Evolutionary conservation across 1,140 invertebrate genomes (phyloP).

Genomic region (Diachasma alloeum): DNA sequence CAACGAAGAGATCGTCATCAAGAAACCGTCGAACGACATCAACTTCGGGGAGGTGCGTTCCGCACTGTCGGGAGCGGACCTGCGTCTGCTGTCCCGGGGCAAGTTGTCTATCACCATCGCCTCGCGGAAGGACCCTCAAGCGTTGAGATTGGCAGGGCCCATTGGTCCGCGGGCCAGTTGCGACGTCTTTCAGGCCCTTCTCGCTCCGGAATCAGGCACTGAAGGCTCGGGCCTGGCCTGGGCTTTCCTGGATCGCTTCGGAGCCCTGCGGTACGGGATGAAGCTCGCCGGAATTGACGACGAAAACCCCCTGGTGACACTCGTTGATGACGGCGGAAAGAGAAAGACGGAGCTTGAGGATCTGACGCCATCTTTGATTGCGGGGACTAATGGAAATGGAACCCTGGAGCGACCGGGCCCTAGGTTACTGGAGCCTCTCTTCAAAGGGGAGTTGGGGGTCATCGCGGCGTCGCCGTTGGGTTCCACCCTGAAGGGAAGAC

Average conservation of each 20-base stretch:
- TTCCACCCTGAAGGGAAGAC: slow-evolving; percentile 70
- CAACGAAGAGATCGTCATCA: slow-evolving; percentile 72
- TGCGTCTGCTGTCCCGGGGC: slow-evolving; percentile 76
- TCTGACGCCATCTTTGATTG: slow-evolving; percentile 69
- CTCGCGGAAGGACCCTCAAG: slow-evolving; percentile 70
- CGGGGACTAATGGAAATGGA: slow-evolving; percentile 72
- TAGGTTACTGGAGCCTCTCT: slow-evolving; percentile 79
- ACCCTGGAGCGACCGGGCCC: slow-evolving; percentile 72
- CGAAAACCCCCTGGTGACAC: slow-evolving; percentile 72
- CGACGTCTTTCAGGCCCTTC: slow-evolving; percentile 79
- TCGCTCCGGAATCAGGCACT: slow-evolving; percentile 63
- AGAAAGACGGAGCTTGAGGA: slow-evolving; percentile 74
- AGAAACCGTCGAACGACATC: slow-evolving; percentile 77
- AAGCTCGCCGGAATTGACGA: slow-evolving; percentile 66
- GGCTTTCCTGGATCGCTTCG: slow-evolving; percentile 79
- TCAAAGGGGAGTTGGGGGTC: slow-evolving; percentile 79
- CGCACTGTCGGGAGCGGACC: slow-evolving; percentile 74
- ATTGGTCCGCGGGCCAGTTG: slow-evolving; percentile 78
- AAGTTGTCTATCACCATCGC: slow-evolving; percentile 74
- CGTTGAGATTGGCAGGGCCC: slow-evolving; percentile 70
- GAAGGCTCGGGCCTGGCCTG: slow-evolving; percentile 76
- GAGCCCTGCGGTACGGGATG: slow-evolving; percentile 76
- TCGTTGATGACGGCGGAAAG: slow-evolving; percentile 76
- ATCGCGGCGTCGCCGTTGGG: slow-evolving; percentile 72
- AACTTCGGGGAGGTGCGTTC: slow-evolving; percentile 79